phyloP scores from a whole-genome alignment of 2,888 invertebrate species.

The Eulithis testata region DNA sequence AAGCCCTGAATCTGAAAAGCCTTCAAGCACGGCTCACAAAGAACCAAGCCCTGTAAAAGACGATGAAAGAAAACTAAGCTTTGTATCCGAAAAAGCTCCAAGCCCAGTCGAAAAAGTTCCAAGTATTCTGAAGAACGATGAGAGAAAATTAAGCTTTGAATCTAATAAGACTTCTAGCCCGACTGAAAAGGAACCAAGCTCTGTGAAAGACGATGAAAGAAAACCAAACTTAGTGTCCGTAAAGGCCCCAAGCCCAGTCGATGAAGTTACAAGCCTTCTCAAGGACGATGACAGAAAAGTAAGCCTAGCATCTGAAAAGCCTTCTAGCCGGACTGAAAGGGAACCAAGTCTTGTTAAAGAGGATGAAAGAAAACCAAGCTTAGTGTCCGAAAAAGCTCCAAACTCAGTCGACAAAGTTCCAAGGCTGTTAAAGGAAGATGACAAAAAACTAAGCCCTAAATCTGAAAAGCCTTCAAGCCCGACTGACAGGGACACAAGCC shows the following conservation, averaged over 20 bases:
- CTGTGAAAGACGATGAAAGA: no score
- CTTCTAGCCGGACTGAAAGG: no score
- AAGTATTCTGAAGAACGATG: neutral
- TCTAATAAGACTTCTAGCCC: no score
- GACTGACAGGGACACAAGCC: neutral
- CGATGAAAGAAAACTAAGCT: constrained; percentile 1
- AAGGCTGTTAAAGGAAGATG: neutral
- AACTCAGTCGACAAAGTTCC: constrained; percentile 22
- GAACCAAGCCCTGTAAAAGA: constrained; percentile 22
- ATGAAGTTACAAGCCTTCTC: neutral
- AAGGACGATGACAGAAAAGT: constrained; percentile 16
- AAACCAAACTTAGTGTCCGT: constrained; percentile 10
- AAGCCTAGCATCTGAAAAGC: neutral
- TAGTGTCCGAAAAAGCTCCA: constrained; percentile 15
- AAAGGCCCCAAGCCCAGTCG: constrained; percentile 17
- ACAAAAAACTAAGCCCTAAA: neutral
- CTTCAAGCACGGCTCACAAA: constrained; percentile 16
- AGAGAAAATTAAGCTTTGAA: neutral
- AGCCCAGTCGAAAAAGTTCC: constrained; percentile 15
- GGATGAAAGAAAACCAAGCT: constrained; percentile 3
- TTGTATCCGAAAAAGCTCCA: constrained; percentile 1
- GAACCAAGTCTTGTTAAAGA: no score
- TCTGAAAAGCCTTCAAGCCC: no score
- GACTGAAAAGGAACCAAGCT: no score
- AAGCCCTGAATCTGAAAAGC: neutral